Conservation (phyloP, 2,888 invertebrate genomes). For the Zaprionus obscuricornis region DNA sequence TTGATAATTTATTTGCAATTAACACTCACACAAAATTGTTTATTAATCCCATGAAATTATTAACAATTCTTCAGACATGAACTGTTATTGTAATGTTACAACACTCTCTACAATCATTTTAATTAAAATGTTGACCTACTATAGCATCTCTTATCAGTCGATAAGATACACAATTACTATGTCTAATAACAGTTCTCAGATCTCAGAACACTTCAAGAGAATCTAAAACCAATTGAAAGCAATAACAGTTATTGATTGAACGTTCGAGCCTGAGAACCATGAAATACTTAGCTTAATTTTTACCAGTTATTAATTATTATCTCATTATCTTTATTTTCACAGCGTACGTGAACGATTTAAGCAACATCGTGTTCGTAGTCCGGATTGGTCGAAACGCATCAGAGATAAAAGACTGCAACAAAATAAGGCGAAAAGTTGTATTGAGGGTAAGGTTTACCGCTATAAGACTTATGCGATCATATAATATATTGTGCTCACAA, state of each 20-base stretch:
- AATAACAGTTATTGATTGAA: too few relatives aligned
- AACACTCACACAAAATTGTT: conserved; percentile 14
- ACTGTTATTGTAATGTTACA: too few relatives aligned
- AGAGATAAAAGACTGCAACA: conserved; percentile 82
- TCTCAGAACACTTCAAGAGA: too few relatives aligned
- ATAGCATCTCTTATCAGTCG: conserved; percentile 41
- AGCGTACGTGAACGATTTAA: conserved; percentile 82
- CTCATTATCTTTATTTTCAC: conserved; percentile 29
- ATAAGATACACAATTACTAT: conserved; percentile 40
- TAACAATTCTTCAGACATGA: too few relatives aligned
- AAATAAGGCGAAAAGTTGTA: conserved; percentile 79
- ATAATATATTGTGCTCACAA: conserved; percentile 5
- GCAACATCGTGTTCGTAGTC: conserved; percentile 81
- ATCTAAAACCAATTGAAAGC: too few relatives aligned
- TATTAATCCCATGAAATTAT: conserved; percentile 8
- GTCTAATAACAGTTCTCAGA: neutral
- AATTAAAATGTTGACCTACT: conserved; percentile 52
- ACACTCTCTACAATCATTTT: conserved; percentile 9
- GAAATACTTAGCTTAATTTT: too few relatives aligned
- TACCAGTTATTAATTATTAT: neutral
- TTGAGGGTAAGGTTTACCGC: conserved; percentile 82
- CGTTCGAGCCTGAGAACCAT: too few relatives aligned
- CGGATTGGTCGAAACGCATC: conserved; percentile 83
- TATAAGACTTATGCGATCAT: neutral
- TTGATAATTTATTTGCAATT: conserved; percentile 25